Base-by-base conservation (phyloP, 2,797 vertebrate species). In the Hemitrygon akajei region DNA sequence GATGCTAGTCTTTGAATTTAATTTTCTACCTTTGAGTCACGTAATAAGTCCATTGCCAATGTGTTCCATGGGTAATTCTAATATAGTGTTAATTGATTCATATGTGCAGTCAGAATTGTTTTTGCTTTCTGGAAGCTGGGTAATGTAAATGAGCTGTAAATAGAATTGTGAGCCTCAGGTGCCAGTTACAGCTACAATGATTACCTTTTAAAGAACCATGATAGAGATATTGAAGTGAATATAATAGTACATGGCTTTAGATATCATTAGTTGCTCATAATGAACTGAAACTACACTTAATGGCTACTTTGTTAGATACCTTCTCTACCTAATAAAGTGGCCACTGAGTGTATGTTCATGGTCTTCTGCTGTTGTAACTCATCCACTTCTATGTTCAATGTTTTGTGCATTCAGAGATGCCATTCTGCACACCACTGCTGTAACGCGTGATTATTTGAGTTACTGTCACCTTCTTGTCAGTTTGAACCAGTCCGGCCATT, bases 31-130 rank as follows among this genome's bases (percentile, higher is more conserved):
- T 25, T 20, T 73, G 71, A 73, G 71, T 22, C 22, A 6, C 22
- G 22, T 75, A 37, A 91, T 71, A 75, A 47, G 56, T 93, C 91
- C 91, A 47, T 76, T 93, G 69, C 76, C 37, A 58, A 71, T 76
- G 40, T 75, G 76, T 93, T 93, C 40, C 71, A 75, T 93, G 37
- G 91, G 40, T 47, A 93, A 93, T 93, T 93, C 71, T 93, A 93
- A 93, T 71, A 73, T 76, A 40, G 40, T 76, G 71, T 76, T 93
- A 93, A 76, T 93, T 93, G 91, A 93, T 93, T 93, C 71, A 76
- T 71, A 91, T 47, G 73, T 93, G 73, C 91, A 58, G 47, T 40
- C 91, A 47, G 75, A 76, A 75, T 93, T 93, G 37, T n/a, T 93
- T 58, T 27, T 40, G 69, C 69, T 76, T 27, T 75, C 71, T 56